Conservation (phyloP, 2,888 invertebrate genomes). For the Cybosia mesomella region DNA sequence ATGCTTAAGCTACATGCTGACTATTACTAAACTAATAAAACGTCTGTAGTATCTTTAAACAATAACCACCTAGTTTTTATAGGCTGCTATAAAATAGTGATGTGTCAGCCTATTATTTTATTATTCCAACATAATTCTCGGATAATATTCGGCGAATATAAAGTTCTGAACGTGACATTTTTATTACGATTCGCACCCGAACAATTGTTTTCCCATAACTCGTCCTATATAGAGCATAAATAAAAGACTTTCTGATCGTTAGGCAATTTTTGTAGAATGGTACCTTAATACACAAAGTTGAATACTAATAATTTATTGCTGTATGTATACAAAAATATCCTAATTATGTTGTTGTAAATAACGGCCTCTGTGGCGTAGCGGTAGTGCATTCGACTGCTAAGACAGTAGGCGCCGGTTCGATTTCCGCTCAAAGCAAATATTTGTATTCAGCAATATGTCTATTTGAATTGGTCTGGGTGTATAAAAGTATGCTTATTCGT, state of each 20-base stretch:
- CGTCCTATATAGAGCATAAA: neutral
- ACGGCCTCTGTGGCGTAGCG: no score
- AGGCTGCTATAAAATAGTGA: slow-evolving; percentile 16
- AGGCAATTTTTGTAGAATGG: neutral
- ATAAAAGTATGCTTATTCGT: no score
- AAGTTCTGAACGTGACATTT: slow-evolving; percentile 18
- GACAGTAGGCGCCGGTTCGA: no score
- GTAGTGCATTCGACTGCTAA: no score
- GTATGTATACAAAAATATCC: neutral
- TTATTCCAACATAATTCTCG: slow-evolving; percentile 17
- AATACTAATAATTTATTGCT: neutral
- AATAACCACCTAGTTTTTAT: slow-evolving; percentile 19
- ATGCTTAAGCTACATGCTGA: slow-evolving; percentile 1
- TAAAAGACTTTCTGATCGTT: neutral
- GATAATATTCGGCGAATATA: slow-evolving; percentile 20
- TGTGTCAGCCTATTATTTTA: slow-evolving; percentile 19
- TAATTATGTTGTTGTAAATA: no score
- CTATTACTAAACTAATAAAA: slow-evolving; percentile 12
- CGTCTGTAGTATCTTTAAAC: slow-evolving; percentile 17
- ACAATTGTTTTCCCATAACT: slow-evolving; percentile 9
- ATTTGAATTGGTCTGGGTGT: no score
- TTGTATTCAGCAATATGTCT: no score
- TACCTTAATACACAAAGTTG: neutral
- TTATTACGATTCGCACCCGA: slow-evolving; percentile 10
- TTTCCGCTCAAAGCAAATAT: no score